phyloP scores from a whole-genome alignment of 2,797 vertebrate genomes.

The Tinamus major region DNA sequence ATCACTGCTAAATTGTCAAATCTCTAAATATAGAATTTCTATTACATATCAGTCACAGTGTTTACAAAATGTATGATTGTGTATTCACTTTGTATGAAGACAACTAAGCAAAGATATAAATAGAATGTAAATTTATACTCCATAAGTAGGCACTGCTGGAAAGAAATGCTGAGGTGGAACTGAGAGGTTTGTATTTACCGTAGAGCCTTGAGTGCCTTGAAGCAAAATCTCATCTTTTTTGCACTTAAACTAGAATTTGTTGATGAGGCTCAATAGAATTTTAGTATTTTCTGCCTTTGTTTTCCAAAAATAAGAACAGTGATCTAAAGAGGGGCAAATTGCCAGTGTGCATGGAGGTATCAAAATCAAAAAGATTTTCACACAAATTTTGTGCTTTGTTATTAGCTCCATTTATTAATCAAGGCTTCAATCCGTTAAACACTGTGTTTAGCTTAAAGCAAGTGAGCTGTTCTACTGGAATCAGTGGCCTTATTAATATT shows the following conservation, averaged over 20 bases:
- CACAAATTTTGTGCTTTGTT: neutral
- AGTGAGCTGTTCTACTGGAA: constrained; percentile 1
- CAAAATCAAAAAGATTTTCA: neutral
- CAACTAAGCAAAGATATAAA: neutral
- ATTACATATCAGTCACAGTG: neutral
- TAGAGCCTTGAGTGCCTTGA: neutral
- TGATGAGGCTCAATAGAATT: neutral
- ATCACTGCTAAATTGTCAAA: neutral
- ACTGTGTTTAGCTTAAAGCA: neutral
- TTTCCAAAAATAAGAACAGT: neutral
- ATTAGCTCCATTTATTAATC: neutral
- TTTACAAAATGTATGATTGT: neutral
- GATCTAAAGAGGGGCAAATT: neutral
- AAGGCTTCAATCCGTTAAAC: neutral
- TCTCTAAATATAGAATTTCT: neutral
- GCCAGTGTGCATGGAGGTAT: neutral
- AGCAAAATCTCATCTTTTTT: neutral
- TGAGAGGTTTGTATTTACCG: neutral
- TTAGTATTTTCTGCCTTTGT: neutral
- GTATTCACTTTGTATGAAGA: neutral
- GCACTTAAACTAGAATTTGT: neutral
- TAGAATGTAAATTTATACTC: neutral
- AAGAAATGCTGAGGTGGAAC: neutral
- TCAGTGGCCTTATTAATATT: neutral
- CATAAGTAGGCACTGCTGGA: neutral